Percentiles rank a stretch among this genome's conserved stretches.
These are phyloP conservation scores for Cuculus canorus DNA, from an alignment of 2,797 vertebrate genomes.

Conservation along the genomic window DNA sequence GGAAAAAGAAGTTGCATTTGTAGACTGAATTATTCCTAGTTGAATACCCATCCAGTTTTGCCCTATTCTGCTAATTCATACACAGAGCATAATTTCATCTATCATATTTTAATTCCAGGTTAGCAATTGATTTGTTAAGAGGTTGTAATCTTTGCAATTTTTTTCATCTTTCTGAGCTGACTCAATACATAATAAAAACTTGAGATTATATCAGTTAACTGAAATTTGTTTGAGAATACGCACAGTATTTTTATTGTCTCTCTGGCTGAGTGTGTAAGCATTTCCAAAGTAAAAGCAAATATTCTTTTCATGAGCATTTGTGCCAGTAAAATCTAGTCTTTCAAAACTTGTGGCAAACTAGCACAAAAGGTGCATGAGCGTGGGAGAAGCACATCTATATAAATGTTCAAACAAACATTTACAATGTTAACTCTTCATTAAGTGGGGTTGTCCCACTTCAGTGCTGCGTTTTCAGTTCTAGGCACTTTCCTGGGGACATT, in stretches of 20 bases:
- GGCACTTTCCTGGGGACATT: not conserved
- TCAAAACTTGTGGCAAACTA: not conserved
- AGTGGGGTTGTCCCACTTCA: too few species aligned
- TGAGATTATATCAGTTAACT: not conserved
- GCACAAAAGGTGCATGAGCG: not conserved
- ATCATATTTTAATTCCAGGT: not conserved
- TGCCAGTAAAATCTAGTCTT: constrained; percentile 23
- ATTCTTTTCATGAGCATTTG: not conserved
- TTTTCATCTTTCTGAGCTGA: not conserved
- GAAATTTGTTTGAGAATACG: not conserved
- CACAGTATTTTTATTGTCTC: not conserved
- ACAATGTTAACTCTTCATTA: not conserved
- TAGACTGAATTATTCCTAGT: not conserved
- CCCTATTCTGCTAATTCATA: not conserved
- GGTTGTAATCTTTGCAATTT: not conserved
- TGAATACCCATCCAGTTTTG: not conserved
- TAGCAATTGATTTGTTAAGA: not conserved
- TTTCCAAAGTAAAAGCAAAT: constrained; percentile 26
- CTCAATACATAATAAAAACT: not conserved
- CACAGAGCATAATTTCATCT: not conserved
- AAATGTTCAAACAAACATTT: not conserved
- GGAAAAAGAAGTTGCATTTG: not conserved
- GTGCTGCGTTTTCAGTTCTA: not conserved
- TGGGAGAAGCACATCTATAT: not conserved
- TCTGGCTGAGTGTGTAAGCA: not conserved